These are phyloP conservation scores for Sialia sialis DNA, from an alignment of 2,113 vertebrate genomes.

Conservation along the genomic window DNA sequence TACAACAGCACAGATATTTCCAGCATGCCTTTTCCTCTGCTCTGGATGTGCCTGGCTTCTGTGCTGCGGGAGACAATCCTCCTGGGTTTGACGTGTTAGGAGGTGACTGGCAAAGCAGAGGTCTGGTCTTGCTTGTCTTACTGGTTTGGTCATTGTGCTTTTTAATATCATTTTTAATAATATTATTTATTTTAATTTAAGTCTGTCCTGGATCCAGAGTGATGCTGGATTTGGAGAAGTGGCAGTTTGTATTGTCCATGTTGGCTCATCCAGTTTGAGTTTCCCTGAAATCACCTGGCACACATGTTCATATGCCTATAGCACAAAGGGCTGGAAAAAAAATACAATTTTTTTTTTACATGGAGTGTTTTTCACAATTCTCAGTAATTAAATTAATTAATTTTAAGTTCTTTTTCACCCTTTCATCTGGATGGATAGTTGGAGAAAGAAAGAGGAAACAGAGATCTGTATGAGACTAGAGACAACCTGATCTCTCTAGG, in stretches of 20 bases:
- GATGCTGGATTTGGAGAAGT: not conserved
- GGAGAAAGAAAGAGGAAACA: not conserved
- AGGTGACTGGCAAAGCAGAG: not conserved
- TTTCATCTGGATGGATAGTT: not conserved
- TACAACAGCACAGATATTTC: not conserved
- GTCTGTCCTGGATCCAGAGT: not conserved
- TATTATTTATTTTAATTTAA: no score
- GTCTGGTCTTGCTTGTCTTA: not conserved
- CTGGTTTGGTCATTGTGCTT: not conserved
- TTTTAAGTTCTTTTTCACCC: not conserved
- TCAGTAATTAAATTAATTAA: not conserved
- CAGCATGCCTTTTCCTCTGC: not conserved
- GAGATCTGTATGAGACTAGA: not conserved
- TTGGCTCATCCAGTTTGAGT: not conserved
- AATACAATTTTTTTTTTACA: not conserved
- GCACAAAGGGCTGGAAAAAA: not conserved
- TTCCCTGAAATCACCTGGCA: not conserved
- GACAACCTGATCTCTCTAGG: not conserved
- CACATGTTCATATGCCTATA: not conserved
- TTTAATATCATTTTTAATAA: not conserved
- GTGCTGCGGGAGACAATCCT: not conserved
- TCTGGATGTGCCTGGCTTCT: not conserved
- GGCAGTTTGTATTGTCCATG: not conserved
- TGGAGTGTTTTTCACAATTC: not conserved
- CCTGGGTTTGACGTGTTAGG: accelerated